phyloP scores from a whole-genome alignment of 2,113 vertebrate species.

The Chauna torquata region DNA sequence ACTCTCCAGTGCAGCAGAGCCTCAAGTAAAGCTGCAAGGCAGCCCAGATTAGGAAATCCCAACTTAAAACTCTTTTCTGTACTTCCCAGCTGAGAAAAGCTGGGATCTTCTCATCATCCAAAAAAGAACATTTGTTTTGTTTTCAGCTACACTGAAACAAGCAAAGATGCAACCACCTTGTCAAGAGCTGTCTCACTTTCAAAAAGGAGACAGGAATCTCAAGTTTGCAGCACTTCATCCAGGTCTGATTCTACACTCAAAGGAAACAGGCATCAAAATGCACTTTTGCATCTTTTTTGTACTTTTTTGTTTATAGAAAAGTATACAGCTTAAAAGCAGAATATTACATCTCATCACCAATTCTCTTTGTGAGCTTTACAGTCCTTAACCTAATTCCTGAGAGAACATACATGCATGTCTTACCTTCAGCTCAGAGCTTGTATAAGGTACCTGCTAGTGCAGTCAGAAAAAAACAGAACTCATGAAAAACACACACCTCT shows the following conservation, averaged over 20 bases:
- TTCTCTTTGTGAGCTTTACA: neutral
- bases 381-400: neutral
- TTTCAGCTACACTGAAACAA: neutral
- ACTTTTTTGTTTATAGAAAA: neutral
- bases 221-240: neutral
- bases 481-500: neutral
- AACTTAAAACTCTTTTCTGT: neutral
- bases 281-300: no score
- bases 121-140: neutral
- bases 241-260: neutral
- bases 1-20: neutral
- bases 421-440: neutral
- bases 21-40: neutral
- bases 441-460: neutral
- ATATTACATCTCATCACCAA: neutral
- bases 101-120: neutral
- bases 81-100: neutral
- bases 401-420: neutral
- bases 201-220: neutral
- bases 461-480: neutral
- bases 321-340: neutral
- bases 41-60: neutral
- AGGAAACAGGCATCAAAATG: neutral
- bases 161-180: neutral
- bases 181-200: neutral